Percentiles rank a stretch among this genome's conserved stretches.
phyloP scores from a whole-genome alignment of 2,888 invertebrate genomes.

The Drosophila paranaensis region DNA sequence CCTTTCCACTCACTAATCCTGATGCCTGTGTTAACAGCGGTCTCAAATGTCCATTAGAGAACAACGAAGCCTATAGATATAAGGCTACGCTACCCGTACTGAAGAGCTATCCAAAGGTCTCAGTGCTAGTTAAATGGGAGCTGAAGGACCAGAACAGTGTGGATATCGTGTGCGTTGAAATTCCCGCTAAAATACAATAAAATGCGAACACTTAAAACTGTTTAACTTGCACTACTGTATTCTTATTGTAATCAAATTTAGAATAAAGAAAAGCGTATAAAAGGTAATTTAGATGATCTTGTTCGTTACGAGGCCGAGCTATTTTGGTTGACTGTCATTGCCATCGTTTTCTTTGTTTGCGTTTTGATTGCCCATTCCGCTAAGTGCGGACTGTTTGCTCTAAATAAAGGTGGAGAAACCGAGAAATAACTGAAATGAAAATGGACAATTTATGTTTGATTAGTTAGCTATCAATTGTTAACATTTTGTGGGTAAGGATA shows the following conservation, averaged over 20 bases:
- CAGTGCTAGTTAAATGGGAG: constrained; percentile 91
- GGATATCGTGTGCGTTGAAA: constrained; percentile 89
- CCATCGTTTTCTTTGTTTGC: constrained; percentile 59
- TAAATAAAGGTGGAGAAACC: constrained; percentile 45
- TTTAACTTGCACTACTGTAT: constrained; percentile 37
- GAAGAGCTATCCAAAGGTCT: constrained; percentile 88
- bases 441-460: constrained; percentile 4
- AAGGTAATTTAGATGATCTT: constrained; percentile 26
- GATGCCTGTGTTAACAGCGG: constrained; percentile 85
- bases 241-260: constrained; percentile 67
- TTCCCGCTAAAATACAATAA: constrained; percentile 88
- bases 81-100: constrained; percentile 86
- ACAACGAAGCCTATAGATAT: constrained; percentile 85
- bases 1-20: constrained; percentile 90
- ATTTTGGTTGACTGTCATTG: constrained; percentile 46
- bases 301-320: constrained; percentile 20
- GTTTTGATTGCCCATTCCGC: constrained; percentile 70
- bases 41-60: constrained; percentile 87
- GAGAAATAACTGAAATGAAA: constrained; percentile 14
- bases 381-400: constrained; percentile 25
- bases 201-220: constrained; percentile 26
- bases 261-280: constrained; percentile 31
- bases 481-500: no score
- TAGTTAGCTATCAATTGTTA: neutral
- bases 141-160: constrained; percentile 87